These are phyloP conservation scores for Microcebus griseorufus DNA, from an alignment of 2,113 vertebrate species.

Conservation along the genomic window DNA sequence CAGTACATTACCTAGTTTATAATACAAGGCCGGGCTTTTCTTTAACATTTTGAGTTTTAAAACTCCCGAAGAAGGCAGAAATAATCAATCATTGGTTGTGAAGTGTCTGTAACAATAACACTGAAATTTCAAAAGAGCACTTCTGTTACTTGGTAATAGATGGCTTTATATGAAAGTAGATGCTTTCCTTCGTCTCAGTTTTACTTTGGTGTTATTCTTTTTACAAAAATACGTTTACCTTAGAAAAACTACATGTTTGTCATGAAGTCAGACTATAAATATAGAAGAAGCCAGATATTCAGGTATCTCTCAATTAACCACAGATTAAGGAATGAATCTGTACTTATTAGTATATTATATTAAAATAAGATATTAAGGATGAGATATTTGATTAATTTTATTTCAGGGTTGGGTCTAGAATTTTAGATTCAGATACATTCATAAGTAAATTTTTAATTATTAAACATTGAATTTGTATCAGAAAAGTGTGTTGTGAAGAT, in stretches of 20 bases:
- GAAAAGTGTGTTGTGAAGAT: background rate
- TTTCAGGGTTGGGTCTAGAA: background rate
- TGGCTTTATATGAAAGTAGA: background rate
- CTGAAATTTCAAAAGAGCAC: background rate
- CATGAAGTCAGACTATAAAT: background rate
- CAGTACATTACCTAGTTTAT: background rate
- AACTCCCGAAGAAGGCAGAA: background rate
- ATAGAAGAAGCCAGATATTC: background rate
- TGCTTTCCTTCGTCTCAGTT: background rate
- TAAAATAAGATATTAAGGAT: background rate
- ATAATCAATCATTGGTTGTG: background rate
- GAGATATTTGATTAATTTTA: slow-evolving; percentile 30
- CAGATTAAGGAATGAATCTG: background rate
- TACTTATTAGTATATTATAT: background rate
- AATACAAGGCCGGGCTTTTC: background rate
- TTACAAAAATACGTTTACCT: background rate
- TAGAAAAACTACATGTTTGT: background rate
- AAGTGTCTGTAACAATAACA: background rate
- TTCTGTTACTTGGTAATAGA: background rate
- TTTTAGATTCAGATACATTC: background rate
- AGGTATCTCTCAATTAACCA: background rate
- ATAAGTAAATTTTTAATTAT: background rate
- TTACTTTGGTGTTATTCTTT: background rate
- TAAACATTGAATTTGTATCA: background rate
- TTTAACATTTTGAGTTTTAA: background rate